These are phyloP conservation scores for Pteronura brasiliensis DNA, from an alignment of 2,113 vertebrate genomes.

Conservation along the genomic window DNA sequence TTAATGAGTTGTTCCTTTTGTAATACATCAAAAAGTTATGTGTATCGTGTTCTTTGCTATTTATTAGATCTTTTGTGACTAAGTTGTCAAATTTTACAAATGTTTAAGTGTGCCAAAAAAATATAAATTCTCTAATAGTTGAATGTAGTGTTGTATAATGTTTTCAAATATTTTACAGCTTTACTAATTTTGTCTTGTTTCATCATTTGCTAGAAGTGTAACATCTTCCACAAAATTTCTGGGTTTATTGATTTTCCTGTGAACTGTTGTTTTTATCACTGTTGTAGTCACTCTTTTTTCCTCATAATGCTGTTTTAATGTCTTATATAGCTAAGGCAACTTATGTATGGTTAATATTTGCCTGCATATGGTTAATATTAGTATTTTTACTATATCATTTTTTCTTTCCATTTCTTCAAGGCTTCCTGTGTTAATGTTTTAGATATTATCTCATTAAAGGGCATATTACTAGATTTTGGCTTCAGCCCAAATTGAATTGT, in stretches of 20 bases:
- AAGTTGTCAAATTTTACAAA: background rate
- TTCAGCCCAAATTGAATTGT: background rate
- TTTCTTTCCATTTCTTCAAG: background rate
- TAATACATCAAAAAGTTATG: background rate
- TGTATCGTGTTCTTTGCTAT: background rate
- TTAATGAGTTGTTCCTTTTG: background rate
- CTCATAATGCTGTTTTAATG: background rate
- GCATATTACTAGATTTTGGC: background rate
- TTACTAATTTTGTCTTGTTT: background rate
- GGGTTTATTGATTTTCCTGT: background rate
- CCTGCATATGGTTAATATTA: background rate
- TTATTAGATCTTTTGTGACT: background rate
- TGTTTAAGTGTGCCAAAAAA: background rate
- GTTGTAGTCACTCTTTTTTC: background rate
- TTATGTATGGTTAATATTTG: background rate
- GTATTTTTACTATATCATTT: background rate
- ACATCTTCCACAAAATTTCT: background rate
- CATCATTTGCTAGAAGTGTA: background rate
- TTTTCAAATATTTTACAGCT: background rate
- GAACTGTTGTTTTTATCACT: background rate
- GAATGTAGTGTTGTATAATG: background rate
- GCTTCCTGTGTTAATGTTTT: background rate
- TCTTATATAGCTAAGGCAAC: background rate
- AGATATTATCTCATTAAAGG: background rate
- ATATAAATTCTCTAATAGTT: background rate